These are phyloP conservation scores for Dolichallabes microphthalmus DNA, from an alignment of 2,113 vertebrate genomes.

Conservation along the genomic window DNA sequence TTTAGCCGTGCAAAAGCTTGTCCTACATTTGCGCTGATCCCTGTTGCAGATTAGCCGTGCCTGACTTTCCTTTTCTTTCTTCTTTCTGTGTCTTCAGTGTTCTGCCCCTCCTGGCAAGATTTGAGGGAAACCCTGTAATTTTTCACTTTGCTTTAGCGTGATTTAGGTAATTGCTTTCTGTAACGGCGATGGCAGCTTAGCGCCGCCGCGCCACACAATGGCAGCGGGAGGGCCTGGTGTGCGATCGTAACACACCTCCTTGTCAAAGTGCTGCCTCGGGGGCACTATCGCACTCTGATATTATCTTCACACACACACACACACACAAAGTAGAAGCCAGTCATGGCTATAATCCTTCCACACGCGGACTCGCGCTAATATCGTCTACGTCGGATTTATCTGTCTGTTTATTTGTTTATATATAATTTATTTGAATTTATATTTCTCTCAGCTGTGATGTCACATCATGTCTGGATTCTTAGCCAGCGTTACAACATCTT, in stretches of 20 bases:
- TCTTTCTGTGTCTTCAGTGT: conserved; percentile 24
- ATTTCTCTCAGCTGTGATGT: background rate
- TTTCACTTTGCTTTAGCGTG: conserved; percentile 62
- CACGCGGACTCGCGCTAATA: background rate
- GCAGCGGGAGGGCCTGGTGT: conserved; percentile 47
- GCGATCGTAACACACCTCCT: conserved; percentile 57
- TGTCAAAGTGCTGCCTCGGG: conserved; percentile 63
- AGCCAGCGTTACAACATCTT: too few species aligned
- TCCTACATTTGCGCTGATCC: conserved; percentile 49
- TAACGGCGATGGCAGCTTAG: conserved; percentile 64
- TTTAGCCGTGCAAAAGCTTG: conserved; percentile 43
- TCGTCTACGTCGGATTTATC: background rate
- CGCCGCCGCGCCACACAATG: conserved; percentile 51
- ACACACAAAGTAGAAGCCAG: background rate
- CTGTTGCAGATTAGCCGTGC: conserved; percentile 37
- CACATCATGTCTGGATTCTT: background rate
- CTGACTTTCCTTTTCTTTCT: background rate
- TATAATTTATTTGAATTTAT: background rate
- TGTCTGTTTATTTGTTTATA: background rate
- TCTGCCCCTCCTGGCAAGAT: conserved; percentile 47
- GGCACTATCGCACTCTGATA: conserved; percentile 64
- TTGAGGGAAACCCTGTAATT: conserved; percentile 57
- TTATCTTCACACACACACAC: conserved; percentile 61
- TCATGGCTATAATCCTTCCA: background rate
- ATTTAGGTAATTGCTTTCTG: conserved; percentile 70